A percentile compares a stretch with the other conserved stretches of the same genome.
Evolutionary conservation across 1,140 invertebrate genomes (phyloP).

Genomic region (Hydropsyche tenuis): DNA sequence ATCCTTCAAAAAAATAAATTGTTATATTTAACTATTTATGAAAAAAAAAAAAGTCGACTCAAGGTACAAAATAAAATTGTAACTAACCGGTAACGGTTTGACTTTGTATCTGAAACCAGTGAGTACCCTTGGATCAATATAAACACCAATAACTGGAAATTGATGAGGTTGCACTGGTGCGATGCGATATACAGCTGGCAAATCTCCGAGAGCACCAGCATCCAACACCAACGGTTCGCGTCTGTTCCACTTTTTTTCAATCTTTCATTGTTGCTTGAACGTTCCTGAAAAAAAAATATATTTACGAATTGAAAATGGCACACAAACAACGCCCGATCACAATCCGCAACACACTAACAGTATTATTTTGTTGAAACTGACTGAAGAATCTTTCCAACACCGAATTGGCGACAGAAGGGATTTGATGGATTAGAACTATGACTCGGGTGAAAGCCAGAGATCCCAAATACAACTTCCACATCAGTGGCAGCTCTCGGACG

Average conservation of each 20-base stretch:
- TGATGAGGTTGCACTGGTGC: constrained; percentile 68
- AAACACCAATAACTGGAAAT: constrained; percentile 75
- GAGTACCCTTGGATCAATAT: constrained; percentile 73
- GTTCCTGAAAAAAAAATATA: constrained; percentile 52
- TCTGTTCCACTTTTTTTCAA: constrained; percentile 53
- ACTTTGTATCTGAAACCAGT: constrained; percentile 80
- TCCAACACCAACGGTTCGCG: constrained; percentile 61
- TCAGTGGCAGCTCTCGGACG: background rate
- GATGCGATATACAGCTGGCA: constrained; percentile 70
- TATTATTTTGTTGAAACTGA: background rate
- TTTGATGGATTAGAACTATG: background rate
- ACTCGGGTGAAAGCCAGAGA: constrained; percentile 27
- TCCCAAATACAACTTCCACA: constrained; percentile 29
- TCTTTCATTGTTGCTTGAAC: constrained; percentile 52
- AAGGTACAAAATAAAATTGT: too few relatives aligned
- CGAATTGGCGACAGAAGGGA: constrained; percentile 26
- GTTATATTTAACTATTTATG: background rate
- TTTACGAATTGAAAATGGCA: too few relatives aligned
- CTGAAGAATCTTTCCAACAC: constrained; percentile 26
- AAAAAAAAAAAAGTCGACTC: too few relatives aligned
- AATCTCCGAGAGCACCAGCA: constrained; percentile 66
- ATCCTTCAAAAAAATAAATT: constrained; percentile 55
- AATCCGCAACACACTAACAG: background rate
- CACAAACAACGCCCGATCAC: too few relatives aligned
- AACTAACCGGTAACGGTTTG: constrained; percentile 64